Base-by-base conservation (phyloP, 2,797 vertebrate species). In the Huso huso region DNA sequence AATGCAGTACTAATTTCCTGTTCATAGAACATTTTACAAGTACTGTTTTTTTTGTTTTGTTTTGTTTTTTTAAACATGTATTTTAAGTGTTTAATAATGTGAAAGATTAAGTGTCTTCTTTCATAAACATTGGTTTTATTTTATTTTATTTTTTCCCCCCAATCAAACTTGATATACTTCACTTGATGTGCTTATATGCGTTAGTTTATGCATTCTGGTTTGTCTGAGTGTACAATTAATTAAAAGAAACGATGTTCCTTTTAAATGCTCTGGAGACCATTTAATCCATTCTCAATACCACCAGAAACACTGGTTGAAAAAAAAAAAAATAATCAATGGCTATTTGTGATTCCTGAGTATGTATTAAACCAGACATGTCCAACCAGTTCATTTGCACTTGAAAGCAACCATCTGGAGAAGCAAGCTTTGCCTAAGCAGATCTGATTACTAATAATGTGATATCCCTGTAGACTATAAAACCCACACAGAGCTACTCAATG, bases 311-410 rank as follows among this genome's bases (percentile, higher is more conserved):
- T 94, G 92, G 92, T 91, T 95, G 91, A 89, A 37, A 70, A 69
- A 48, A 59, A 49, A 37, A 69, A 69, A 76, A 83, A 84, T 92
- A 96, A 97, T 98, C 96, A 99, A 98, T 98, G 96, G 93, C 93
- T 95, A 97, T 98, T 98, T 98, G 95, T 97, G 95, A 97, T 94
- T 97, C 93, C 94, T 94, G 94, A 98, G 95, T 98, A 94, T 93
- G 95, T 96, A 98, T 98, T 97, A 99, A 99, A 97, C 91, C 94
- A 97, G 95, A 98, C 94, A 94, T 90, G 92, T 96, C 94, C 95
- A 95, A 95, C 94, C 95, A 95, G 93, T 97, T 98, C 95, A 99
- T 99, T 99, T 99, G 95, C 97, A 99, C 96, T 99, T 99, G 97
- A 98, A 99, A 99, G 96, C 96, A 95, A 94, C 96, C 97, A 99